A percentile compares a stretch with the other conserved stretches of the same genome.
Conservation (phyloP, 2,888 invertebrate genomes). For the Gasteruption jaculator region DNA sequence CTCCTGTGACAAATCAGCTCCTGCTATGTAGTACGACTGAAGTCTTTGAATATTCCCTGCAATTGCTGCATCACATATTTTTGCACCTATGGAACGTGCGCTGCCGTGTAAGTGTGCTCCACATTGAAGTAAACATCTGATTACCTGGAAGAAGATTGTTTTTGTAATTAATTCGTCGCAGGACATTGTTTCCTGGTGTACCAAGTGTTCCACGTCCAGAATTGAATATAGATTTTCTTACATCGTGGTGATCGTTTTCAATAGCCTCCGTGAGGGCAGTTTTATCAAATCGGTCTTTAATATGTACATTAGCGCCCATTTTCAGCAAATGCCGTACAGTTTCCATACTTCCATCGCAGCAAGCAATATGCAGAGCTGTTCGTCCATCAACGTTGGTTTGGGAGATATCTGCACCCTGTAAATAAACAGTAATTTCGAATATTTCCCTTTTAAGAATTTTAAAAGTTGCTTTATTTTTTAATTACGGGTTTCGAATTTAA, state of each 20-base stretch:
- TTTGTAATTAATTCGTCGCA: background rate
- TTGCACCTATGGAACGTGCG: slow-evolving; percentile 60
- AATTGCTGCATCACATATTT: slow-evolving; percentile 65
- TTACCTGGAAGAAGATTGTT: slow-evolving; percentile 47
- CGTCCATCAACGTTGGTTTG: slow-evolving; percentile 69
- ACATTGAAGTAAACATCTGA: slow-evolving; percentile 65
- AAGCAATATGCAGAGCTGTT: slow-evolving; percentile 79
- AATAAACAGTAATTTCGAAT: slow-evolving; percentile 3
- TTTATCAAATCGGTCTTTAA: slow-evolving; percentile 67
- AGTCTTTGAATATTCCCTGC: slow-evolving; percentile 59
- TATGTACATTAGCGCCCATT: slow-evolving; percentile 79
- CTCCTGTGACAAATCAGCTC: slow-evolving; percentile 60
- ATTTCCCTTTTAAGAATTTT: background rate
- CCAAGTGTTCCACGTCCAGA: slow-evolving; percentile 1
- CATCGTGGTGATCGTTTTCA: slow-evolving; percentile 59
- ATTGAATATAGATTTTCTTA: slow-evolving; percentile 18
- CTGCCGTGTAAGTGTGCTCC: slow-evolving; percentile 70
- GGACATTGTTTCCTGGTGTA: background rate
- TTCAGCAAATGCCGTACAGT: slow-evolving; percentile 71
- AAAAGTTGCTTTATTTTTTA: background rate
- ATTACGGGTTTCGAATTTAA: slow-evolving; percentile 1
- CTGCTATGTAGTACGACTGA: slow-evolving; percentile 62
- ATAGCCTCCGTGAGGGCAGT: slow-evolving; percentile 72
- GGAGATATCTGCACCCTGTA: slow-evolving; percentile 70
- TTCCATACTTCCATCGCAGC: slow-evolving; percentile 63